Evolutionary conservation across 2,797 vertebrate species (phyloP).

Genomic region (Heterohyrax brucei): DNA sequence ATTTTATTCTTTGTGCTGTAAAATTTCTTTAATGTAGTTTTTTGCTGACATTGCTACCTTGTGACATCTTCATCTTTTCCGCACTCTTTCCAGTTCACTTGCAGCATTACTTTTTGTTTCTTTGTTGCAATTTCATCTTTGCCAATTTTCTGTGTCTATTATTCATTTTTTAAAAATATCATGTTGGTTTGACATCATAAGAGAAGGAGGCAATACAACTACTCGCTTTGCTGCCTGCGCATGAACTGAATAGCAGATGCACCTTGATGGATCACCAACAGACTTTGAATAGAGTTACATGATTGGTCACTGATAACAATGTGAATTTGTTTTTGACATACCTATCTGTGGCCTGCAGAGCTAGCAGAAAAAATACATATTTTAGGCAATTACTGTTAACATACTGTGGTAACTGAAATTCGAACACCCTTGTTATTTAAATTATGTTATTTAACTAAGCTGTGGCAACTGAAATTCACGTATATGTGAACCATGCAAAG

Average conservation of each 20-base stretch:
- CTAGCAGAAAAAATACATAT: neutral
- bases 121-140: conserved; percentile 7
- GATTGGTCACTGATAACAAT: neutral
- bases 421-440: neutral
- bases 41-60: neutral
- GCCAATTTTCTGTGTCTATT: neutral
- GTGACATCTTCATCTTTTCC: neutral
- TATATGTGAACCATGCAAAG: neutral
- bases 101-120: conserved; percentile 1
- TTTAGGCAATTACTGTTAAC: conserved; percentile 36
- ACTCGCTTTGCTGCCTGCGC: neutral
- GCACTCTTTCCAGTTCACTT: conserved; percentile 14
- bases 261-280: neutral
- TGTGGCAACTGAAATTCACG: neutral
- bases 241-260: neutral
- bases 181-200: neutral
- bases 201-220: neutral
- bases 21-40: conserved; percentile 15
- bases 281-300: neutral
- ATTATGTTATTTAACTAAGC: neutral
- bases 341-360: neutral
- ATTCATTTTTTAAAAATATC: neutral
- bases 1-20: conserved; percentile 40
- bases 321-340: neutral
- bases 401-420: conserved; percentile 18